phyloP scores from a whole-genome alignment of 2,797 vertebrate species.

The Aeoliscus strigatus region DNA sequence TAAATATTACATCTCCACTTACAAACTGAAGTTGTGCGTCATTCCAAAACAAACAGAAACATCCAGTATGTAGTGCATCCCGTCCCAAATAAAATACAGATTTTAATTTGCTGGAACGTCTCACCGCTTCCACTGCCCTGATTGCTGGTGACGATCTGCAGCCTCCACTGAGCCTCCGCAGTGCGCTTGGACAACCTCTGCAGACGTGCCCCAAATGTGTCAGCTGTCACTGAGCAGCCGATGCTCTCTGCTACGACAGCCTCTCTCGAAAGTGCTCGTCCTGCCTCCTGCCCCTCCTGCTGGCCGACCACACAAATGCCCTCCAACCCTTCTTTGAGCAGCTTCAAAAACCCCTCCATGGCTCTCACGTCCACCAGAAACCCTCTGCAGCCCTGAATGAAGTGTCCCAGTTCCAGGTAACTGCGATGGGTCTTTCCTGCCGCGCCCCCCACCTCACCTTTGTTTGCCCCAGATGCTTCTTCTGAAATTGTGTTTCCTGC shows the following conservation, averaged over 20 bases:
- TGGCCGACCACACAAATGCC: conserved; percentile 78
- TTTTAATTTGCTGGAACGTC: conserved; percentile 9
- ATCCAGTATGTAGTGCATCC: too few relatives aligned
- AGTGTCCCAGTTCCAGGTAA: conserved; percentile 79
- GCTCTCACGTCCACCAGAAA: conserved; percentile 82
- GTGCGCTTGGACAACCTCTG: conserved; percentile 86
- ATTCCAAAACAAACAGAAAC: too few relatives aligned
- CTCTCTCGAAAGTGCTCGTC: conserved; percentile 56
- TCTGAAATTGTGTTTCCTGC: conserved; percentile 41
- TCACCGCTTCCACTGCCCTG: conserved; percentile 57
- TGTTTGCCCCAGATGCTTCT: conserved; percentile 24
- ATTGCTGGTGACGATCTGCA: conserved; percentile 89
- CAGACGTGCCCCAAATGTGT: conserved; percentile 77
- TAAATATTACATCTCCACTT: neutral
- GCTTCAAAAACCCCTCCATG: conserved; percentile 83
- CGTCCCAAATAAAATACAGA: too few relatives aligned
- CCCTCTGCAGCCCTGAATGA: conserved; percentile 74
- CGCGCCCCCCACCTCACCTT: conserved; percentile 42
- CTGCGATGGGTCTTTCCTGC: conserved; percentile 31
- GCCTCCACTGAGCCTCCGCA: conserved; percentile 93
- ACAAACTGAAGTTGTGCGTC: too few relatives aligned
- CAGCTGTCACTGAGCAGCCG: conserved; percentile 75
- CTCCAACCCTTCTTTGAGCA: conserved; percentile 85
- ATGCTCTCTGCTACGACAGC: conserved; percentile 72
- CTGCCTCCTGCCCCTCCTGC: conserved; percentile 72